Base-by-base conservation (phyloP, 2,888 invertebrate genomes). In the Caenorhabditis sinica region DNA sequence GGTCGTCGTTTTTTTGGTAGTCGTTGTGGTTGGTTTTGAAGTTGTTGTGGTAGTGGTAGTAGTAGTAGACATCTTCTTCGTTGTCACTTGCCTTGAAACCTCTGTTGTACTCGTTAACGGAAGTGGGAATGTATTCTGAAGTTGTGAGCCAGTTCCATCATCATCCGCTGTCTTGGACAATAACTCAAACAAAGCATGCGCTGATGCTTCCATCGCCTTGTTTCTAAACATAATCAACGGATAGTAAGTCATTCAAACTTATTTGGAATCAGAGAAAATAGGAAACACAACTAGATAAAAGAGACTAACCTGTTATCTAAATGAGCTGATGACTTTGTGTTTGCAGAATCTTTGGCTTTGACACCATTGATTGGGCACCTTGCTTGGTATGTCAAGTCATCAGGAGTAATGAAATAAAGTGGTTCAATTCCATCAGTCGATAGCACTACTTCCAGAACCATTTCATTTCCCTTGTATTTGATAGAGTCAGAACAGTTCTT, bases 391-490 rank as follows among this genome's bases (percentile, higher is more conserved):
- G 92, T 92, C 63, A 92, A 72, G 72, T 92, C 92, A 51, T 92
- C 92, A 3, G 92, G 89, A 20, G 93, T 93, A 74, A 93, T 92
- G 74, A 93, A 93, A 76, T 93, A 93, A n/a, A 93, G 84, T 6
- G 93, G 93, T 63, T 93, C 92, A 3, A 93, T 91, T 11, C 93
- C 93, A 80, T 93, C 93, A 3, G 93, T 93, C 13, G 93, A 93
- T 43, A 93, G 80, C 30, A 93, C 93, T 2, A 92, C 92, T 73
- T 93, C 93, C 33, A 93, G 86, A 15, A 92, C 86, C 88, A 91
- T 90, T 40, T 92, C 92, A 36, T 89, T 73, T 17, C 92, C 92
- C 92, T 90, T 90, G 82, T 89, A 90, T 66, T 92, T 77, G 36
- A 93, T 93, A 30, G 91, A 91, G 74, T 93, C 93, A 23, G 88